Base-by-base conservation (phyloP, 2,797 vertebrate species). In the Poecilia picta region DNA sequence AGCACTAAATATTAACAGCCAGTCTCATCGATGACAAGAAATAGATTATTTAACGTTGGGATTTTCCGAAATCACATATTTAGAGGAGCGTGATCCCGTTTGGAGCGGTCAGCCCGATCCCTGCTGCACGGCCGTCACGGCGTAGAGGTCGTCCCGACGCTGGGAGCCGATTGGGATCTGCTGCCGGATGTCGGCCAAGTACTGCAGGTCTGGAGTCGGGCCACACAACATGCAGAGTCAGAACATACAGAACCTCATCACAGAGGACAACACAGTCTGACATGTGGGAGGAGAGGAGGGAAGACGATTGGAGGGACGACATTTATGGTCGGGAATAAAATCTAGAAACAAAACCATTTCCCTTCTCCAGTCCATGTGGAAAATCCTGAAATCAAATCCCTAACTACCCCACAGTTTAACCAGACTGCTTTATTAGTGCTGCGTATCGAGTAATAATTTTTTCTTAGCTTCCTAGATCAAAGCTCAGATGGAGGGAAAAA, bases 81-180 rank as follows among this genome's bases (percentile, higher is more conserved):
- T 70, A 2, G 31, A 79, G 33, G 18, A 39, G 11, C 43, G 13
- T 28, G 43, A 76, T 4, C 13, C 4, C 20, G 39, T 72, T 1
- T 11, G n/a, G 4, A 0, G 55, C 15, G 31, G 20, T 89, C 82
- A 89, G 74, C 68, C 86, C 1, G 79, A 91, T 31, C n/a, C 80
- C 8, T 93, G 91, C 73, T 90, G 86, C 31, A 80, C 71, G 0
- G 83, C 80, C 23, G 94, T 95, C 33, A 97, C 94, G 0, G 89
- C 43, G 78, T 99, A 99, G 78, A 99, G 94, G 88, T 99, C 98
- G 20, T 85, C 62, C 8, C 98, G 96, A 15, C 96, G 97, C 92
- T 99, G 98, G 20, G 28, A 90, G 15, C 94, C 95, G 93, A 99
- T 94, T 1, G 98, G 98, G 70, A 99, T 98, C 94, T 99, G 98